A percentile compares a stretch with the other conserved stretches of the same genome.
Conservation (phyloP, 1,140 invertebrate genomes). For the Cydia pomonella region DNA sequence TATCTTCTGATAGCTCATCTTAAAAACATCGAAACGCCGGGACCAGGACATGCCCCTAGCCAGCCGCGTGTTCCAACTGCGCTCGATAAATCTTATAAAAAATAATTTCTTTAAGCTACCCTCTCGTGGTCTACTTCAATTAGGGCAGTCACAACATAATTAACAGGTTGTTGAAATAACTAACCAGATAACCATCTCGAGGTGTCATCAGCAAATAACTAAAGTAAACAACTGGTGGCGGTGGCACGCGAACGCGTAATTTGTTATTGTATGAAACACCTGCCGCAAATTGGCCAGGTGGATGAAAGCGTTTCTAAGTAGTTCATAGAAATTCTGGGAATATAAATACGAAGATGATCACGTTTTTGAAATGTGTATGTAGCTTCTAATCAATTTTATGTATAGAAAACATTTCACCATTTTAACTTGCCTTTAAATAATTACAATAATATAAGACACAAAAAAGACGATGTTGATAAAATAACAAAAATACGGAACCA, state of each 20-base stretch:
- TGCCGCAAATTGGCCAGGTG: slow-evolving; percentile 1
- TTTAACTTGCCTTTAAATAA: background rate
- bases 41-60: no score
- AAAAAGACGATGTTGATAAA: no score
- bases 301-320: background rate
- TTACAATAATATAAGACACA: background rate
- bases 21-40: no score
- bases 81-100: no score
- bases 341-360: background rate
- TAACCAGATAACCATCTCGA: slow-evolving; percentile 22
- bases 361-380: background rate
- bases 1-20: no score
- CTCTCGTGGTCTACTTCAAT: background rate
- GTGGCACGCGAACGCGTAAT: slow-evolving; percentile 12
- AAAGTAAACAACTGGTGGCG: background rate
- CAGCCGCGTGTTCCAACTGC: no score
- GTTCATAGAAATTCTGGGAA: background rate
- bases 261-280: slow-evolving; percentile 12
- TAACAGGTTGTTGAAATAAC: slow-evolving; percentile 20
- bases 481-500: no score
- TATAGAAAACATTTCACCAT: no score
- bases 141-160: background rate
- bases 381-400: no score
- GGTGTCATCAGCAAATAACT: slow-evolving; percentile 23
- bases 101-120: no score